Base-by-base conservation (phyloP, 2,113 vertebrate species). In the Grantiella picta region DNA sequence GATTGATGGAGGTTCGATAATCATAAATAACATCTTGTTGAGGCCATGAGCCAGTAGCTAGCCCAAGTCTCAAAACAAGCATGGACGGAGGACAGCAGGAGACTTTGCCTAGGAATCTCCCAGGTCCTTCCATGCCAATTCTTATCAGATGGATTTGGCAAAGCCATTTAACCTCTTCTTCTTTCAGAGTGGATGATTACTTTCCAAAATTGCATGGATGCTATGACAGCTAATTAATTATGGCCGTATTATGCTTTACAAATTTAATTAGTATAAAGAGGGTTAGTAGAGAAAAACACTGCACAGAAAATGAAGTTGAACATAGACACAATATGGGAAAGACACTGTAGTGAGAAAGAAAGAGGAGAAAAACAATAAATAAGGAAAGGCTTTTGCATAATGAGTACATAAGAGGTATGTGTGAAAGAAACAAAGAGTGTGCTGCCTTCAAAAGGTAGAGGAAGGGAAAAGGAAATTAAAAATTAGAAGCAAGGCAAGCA, bases 221-320 rank as follows among this genome's bases (percentile, higher is more conserved):
- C 33, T 71, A 42, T 75, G 94, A 88, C 88, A 95, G 68, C 23
- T 92, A 83, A 89, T 88, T 93, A 92, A 91, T 96, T 95, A 88
- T 52, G 8, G 3, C 20, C 53, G 20, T 60, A 72, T 69, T 70
- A 50, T 53, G 36, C n/a, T 81, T 83, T 73, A 83, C 29, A 90
- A 75, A 70, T 59, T 25, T 59, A 85, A 95, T 94, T 92, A 86
- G 35, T 63, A 59, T 70, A 66, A 65, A 66, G 59, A 77, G 22
- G 10, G 36, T 31, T 88, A 71, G 60, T 22, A 86, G n/a, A 56
- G 24, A 91, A 57, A 84, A 94, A 69, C 19, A 71, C 35, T 54
- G 25, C 11, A 47, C 24, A 68, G 24, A 92, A 92, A 85, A 91
- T 82, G 7, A 83, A 86, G 33, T 53, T 68, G 52, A 91, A 83